phyloP scores from a whole-genome alignment of 2,797 vertebrate species.

The Clarias fuscus region DNA sequence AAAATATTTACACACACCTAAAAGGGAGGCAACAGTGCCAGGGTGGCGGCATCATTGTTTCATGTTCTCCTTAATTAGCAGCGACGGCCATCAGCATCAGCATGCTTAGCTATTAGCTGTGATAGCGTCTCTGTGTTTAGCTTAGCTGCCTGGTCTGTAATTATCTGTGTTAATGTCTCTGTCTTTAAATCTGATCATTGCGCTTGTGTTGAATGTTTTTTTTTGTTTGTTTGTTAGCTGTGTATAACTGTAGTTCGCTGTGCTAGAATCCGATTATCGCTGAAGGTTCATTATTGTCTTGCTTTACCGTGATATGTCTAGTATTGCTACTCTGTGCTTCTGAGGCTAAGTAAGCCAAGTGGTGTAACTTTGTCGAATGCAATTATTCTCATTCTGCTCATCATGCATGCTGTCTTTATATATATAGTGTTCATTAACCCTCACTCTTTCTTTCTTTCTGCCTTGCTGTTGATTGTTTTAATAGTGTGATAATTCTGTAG shows the following conservation, averaged over 20 bases:
- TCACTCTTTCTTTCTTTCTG: neutral
- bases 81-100: neutral
- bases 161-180: neutral
- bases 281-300: neutral
- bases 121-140: neutral
- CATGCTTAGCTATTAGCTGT: constrained; percentile 15
- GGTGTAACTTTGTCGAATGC: neutral
- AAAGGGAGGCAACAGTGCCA: neutral
- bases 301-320: neutral
- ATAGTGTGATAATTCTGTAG: neutral
- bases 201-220: neutral
- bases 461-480: neutral
- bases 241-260: constrained; percentile 5
- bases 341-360: neutral
- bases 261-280: neutral
- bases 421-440: neutral
- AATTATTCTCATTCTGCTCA: neutral
- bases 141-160: neutral
- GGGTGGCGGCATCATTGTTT: neutral
- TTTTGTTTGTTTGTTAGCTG: constrained; percentile 2
- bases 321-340: neutral
- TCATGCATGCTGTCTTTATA: neutral
- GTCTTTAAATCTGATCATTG: neutral
- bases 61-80: neutral
- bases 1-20: neutral